Percentiles rank a stretch among this genome's conserved stretches.
Conservation (phyloP, 2,888 invertebrate genomes). For the Limnephilus marmoratus region DNA sequence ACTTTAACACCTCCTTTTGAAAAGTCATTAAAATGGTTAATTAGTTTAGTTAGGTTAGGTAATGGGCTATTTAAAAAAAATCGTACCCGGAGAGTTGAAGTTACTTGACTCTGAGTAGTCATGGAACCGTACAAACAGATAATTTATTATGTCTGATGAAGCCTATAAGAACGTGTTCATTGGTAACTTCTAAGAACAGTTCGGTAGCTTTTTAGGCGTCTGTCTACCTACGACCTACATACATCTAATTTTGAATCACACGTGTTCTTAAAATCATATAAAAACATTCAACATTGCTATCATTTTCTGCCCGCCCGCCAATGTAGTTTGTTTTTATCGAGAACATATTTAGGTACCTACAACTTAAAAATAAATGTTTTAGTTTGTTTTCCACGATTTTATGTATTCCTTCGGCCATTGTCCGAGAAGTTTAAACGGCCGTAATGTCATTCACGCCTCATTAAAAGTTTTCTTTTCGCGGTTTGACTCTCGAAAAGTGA, state of each 20-base stretch:
- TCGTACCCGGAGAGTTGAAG: no score
- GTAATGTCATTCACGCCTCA: constrained; percentile 37
- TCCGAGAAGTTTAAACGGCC: not conserved
- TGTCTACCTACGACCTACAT: not conserved
- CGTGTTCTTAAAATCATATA: not conserved
- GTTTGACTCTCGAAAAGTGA: not conserved
- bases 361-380: not conserved
- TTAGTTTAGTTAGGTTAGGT: no score
- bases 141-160: no score
- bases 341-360: not conserved
- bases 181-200: not conserved
- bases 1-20: no score
- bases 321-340: constrained; percentile 25
- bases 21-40: no score
- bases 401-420: constrained; percentile 14
- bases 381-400: constrained; percentile 18
- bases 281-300: not conserved
- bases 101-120: no score
- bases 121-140: no score
- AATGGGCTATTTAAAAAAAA: no score
- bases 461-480: constrained; percentile 30
- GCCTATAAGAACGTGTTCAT: no score
- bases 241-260: not conserved
- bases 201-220: not conserved
- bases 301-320: not conserved